These are phyloP conservation scores for Sebastes ruberrimus DNA, from an alignment of 2,797 vertebrate genomes.

Conservation along the genomic window DNA sequence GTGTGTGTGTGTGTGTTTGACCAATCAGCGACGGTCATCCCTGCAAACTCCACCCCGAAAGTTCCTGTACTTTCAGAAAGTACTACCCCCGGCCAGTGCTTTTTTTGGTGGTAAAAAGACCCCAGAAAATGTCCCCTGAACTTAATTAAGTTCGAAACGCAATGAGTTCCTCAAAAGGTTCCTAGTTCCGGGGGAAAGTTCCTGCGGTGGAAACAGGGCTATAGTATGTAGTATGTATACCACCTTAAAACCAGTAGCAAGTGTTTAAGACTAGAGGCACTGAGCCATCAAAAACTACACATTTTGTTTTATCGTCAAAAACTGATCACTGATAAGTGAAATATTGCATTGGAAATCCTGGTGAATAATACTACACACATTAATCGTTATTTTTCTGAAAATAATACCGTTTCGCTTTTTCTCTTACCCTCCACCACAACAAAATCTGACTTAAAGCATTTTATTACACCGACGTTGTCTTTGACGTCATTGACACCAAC, in stretches of 20 bases:
- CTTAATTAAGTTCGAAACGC: no score
- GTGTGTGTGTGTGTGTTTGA: no score
- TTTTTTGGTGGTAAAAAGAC: no score
- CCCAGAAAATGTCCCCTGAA: no score
- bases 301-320: not conserved
- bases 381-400: not conserved
- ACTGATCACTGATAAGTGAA: not conserved
- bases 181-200: no score
- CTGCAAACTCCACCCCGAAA: no score
- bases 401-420: not conserved
- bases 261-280: not conserved
- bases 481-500: not conserved
- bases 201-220: no score
- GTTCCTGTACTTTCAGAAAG: no score
- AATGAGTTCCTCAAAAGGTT: no score
- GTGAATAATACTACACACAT: not conserved
- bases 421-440: not conserved
- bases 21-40: no score
- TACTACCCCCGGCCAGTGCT: no score
- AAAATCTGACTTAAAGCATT: not conserved
- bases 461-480: no score
- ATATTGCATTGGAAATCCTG: not conserved
- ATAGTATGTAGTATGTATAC: not conserved
- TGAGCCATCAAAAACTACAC: not conserved
- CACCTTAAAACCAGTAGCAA: not conserved